Base-by-base conservation (phyloP, 2,888 invertebrate species). In the Zaprionus lineosus region DNA sequence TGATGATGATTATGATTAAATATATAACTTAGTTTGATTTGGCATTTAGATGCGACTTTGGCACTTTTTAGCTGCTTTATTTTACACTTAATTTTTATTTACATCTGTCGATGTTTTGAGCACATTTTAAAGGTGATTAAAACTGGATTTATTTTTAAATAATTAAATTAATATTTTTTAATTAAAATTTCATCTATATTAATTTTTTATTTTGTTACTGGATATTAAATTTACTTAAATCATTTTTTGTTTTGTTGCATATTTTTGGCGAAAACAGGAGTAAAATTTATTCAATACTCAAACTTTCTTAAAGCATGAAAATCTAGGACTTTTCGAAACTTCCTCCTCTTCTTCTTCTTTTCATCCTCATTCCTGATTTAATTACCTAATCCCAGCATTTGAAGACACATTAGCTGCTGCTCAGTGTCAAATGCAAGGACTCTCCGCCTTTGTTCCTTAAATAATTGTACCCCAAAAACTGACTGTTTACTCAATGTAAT, bases 41-140 rank as follows among this genome's bases (percentile, higher is more conserved):
- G 84, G 86, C 81, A 82, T 86, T 76, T 62, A 24, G 47, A 66
- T 65, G 62, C 62, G 21, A 36, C 61, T 83, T 81, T 85, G 85
- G 85, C 79, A 78, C 79, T 64, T 73, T 47, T 48, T 28, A 56
- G 60, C 68, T 55, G 43, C 31, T 47, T n/a, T n/a, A 3, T 19
- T 40, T 51, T 39, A 9, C 21, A 29, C n/a, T 37, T 4, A 18
- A 28, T 28, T 19, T 51, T 26, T n/a, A 16, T 31, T 36, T 8
- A 53, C 40, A 43, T 69, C 29, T 43, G 21, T 19, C n/a, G 3
- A 12, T n/a, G 8, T n/a, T 37, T 31, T 44, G 6, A 11, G 16
- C 39, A 40, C 11, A 14, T 37, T 48, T 3, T 1, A 3, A 1
- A 26, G 14, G 7, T 37, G 3, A 1, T 12, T 33, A n/a, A 3